Conservation (phyloP, 1,140 invertebrate genomes). For the Holcopasites calliopsidis region DNA sequence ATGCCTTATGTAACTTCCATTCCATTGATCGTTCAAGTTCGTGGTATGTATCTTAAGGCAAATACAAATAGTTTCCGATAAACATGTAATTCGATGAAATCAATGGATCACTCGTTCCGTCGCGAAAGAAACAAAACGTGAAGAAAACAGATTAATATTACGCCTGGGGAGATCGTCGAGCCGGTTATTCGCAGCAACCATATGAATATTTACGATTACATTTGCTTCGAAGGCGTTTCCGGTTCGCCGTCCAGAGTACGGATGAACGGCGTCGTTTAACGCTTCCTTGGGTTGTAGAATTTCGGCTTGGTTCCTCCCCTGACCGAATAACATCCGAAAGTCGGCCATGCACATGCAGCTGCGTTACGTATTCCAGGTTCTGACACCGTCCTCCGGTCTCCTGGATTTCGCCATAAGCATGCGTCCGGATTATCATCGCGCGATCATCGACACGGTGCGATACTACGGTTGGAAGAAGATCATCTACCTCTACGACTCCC, state of each 20-base stretch:
- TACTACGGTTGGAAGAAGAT: constrained; percentile 96
- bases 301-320: background rate
- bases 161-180: background rate
- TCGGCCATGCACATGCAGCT: background rate
- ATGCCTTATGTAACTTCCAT: too few species aligned
- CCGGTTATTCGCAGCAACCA: too few species aligned
- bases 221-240: background rate
- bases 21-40: too few species aligned
- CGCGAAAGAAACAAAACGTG: background rate
- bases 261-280: background rate
- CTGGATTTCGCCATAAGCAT: constrained; percentile 95
- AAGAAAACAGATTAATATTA: background rate
- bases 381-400: constrained; percentile 90
- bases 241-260: background rate
- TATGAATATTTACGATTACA: constrained; percentile 37
- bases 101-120: background rate
- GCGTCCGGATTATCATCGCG: constrained; percentile 96
- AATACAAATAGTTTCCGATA: too few species aligned
- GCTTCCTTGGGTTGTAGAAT: background rate
- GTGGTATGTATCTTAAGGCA: too few species aligned
- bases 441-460: constrained; percentile 94
- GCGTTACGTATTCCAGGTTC: constrained; percentile 80
- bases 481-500: constrained; percentile 96
- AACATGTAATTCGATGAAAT: background rate
- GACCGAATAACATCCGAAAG: constrained; percentile 24